These are phyloP conservation scores for Trinorchestia longiramus DNA, from an alignment of 1,140 invertebrate genomes.

Conservation along the genomic window DNA sequence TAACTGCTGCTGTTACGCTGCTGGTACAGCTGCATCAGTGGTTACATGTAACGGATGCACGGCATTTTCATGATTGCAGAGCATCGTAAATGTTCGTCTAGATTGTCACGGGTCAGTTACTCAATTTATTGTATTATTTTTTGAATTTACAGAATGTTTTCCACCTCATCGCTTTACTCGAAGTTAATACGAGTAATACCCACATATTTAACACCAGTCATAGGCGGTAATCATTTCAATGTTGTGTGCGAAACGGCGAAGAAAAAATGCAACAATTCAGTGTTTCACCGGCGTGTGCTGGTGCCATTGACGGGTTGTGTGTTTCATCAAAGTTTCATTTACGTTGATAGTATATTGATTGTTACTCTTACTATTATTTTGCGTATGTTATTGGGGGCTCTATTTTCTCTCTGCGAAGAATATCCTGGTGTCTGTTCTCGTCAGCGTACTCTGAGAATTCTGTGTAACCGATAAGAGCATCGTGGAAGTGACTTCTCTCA, in stretches of 20 bases:
- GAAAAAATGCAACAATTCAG: no score
- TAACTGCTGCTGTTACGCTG: no score
- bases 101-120: background rate
- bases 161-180: no score
- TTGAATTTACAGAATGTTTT: no score
- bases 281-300: background rate
- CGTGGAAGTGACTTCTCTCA: no score
- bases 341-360: background rate
- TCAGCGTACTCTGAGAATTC: background rate
- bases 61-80: background rate
- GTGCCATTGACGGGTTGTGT: background rate
- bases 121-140: background rate
- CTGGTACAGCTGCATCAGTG: background rate
- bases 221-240: no score
- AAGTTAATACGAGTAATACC: no score
- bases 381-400: background rate
- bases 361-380: background rate
- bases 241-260: background rate
- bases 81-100: background rate
- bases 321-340: background rate
- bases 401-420: background rate
- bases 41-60: background rate
- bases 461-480: background rate
- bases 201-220: no score
- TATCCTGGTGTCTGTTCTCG: background rate